Base-by-base conservation (phyloP, 1,140 invertebrate genomes). In the Amphibalanus amphitrite region DNA sequence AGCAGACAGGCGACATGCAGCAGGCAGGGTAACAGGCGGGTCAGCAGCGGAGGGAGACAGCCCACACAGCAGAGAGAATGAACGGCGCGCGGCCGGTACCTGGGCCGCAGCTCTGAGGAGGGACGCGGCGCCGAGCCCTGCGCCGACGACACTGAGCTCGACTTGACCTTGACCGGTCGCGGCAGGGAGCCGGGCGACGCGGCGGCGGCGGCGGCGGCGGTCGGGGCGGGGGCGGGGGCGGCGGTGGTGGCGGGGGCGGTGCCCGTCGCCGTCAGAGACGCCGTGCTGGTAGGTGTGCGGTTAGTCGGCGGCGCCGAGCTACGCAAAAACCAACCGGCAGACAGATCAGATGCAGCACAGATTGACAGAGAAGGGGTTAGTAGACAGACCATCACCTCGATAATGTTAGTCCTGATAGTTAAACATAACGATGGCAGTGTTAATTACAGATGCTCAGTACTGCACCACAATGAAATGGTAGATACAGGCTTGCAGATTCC, bases 211-310 rank as follows among this genome's bases (percentile, higher is more conserved):
- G 88, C 69, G 78, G 75, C 33, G 76, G 75, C 76, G 88, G 88
- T 64, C 89, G 88, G n/a, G 23, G 26, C 71, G 89, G 88, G 69
- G 78, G 75, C 33, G 76, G 75, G 76, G 88, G 88, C 75, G 74
- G 69, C 64, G 71, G 67, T 38, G 67, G 73, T 29, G 70, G 69
- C 33, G 33, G 68, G 67, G 69, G 69, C 72, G 69, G 69, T 70
- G 70, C 86, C 84, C 76, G 88, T 86, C 77, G 86, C 83, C 40
- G 70, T 65, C 71, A 84, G 80, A 82, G 83, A 83, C 83, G 86
- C 81, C 82, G 84, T 78, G 73, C 84, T 71, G 26, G 59, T 71
- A 64, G n/a, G 67, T 89, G 87, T 71, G 93, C 80, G 1, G 87
- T 89, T 67, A 88, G 80, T 69, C 91, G 84, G 30, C 47, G 13